Evolutionary conservation across 2,888 invertebrate species (phyloP).

Genomic region (Dorcus parallelipipedus): DNA sequence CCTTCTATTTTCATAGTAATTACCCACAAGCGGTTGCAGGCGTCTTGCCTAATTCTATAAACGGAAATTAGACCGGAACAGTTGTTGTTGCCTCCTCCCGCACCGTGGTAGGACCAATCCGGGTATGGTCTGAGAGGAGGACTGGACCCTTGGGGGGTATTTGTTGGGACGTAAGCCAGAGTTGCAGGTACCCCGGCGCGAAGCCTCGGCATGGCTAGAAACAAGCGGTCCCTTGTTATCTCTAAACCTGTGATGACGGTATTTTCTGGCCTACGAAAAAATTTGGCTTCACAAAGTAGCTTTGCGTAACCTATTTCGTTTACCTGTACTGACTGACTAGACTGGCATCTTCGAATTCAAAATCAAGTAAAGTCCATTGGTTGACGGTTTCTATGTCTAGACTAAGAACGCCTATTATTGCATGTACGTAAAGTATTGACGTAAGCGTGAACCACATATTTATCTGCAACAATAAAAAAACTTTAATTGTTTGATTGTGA

Average conservation of each 20-base stretch:
- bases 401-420: conserved; percentile 34
- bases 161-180: conserved; percentile 64
- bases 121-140: conserved; percentile 52
- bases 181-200: conserved; percentile 76
- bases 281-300: not conserved
- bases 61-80: conserved; percentile 77
- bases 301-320: not conserved
- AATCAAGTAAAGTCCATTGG: conserved; percentile 68
- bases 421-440: not conserved
- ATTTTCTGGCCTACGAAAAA: conserved; percentile 64
- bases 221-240: conserved; percentile 67
- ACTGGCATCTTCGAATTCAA: conserved; percentile 60
- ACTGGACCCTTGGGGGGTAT: conserved; percentile 62
- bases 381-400: conserved; percentile 60
- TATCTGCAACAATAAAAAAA: not conserved
- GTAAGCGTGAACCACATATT: conserved; percentile 6
- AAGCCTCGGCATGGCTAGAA: conserved; percentile 72
- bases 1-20: not conserved
- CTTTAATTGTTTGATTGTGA: too few species aligned
- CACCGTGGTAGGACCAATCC: conserved; percentile 64
- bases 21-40: conserved; percentile 78
- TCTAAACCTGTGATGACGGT: conserved; percentile 76
- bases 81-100: conserved; percentile 66
- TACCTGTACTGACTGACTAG: conserved; percentile 38
- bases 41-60: conserved; percentile 71